These are phyloP conservation scores for Malaclemys terrapin DNA, from an alignment of 2,113 vertebrate species.

Conservation along the genomic window DNA sequence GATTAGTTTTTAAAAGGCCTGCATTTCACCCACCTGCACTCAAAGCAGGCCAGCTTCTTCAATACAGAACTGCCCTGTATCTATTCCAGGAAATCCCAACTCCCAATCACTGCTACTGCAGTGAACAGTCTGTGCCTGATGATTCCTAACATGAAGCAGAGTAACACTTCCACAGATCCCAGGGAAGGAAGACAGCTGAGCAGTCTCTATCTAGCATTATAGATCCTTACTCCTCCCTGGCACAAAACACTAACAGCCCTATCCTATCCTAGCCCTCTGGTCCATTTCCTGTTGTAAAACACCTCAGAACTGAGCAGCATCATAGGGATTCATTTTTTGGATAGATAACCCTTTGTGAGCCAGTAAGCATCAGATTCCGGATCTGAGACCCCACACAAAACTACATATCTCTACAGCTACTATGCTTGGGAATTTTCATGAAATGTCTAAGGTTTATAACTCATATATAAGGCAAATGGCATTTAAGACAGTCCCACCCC, in stretches of 20 bases:
- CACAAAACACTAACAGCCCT: background rate
- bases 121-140: background rate
- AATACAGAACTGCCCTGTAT: background rate
- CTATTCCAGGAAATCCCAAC: background rate
- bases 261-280: background rate
- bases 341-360: background rate
- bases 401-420: background rate
- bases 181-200: background rate
- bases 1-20: too few relatives aligned
- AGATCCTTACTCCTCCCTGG: background rate
- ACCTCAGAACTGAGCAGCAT: background rate
- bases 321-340: background rate
- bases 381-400: background rate
- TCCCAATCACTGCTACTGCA: background rate
- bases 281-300: background rate
- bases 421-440: background rate
- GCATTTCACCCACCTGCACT: background rate
- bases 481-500: accelerated
- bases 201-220: background rate
- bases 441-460: background rate
- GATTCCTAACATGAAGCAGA: background rate
- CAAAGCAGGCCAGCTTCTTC: background rate
- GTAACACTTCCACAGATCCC: background rate
- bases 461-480: background rate
- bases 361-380: background rate